phyloP scores from a whole-genome alignment of 1,140 invertebrate species.

The Neodiprion pinetum region DNA sequence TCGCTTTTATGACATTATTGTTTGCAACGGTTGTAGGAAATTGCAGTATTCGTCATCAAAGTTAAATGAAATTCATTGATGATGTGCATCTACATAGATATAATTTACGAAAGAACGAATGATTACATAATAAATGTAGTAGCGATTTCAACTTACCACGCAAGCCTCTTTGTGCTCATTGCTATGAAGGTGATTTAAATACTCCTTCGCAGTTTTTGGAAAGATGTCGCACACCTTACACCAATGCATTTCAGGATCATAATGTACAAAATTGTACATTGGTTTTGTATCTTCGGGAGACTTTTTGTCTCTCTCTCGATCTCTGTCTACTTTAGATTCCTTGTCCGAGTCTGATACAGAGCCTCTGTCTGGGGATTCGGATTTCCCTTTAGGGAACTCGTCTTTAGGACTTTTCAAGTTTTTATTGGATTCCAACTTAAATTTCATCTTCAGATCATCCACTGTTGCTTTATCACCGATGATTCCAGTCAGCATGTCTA shows the following conservation, averaged over 20 bases:
- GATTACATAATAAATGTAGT: conserved; percentile 11
- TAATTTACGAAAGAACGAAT: background rate
- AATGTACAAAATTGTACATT: conserved; percentile 81
- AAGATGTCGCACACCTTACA: conserved; percentile 85
- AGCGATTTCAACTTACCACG: conserved; percentile 54
- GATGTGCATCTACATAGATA: background rate
- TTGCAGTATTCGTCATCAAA: background rate
- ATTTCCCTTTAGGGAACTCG: conserved; percentile 51
- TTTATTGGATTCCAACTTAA: conserved; percentile 48
- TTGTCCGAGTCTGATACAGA: conserved; percentile 51
- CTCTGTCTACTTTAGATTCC: conserved; percentile 54
- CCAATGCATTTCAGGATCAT: conserved; percentile 89
- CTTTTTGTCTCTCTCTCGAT: conserved; percentile 35
- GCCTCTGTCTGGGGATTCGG: conserved; percentile 48
- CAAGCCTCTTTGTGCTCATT: conserved; percentile 74
- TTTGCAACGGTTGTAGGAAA: no score
- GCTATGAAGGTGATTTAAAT: conserved; percentile 82
- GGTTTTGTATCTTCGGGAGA: conserved; percentile 48
- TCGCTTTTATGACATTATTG: no score
- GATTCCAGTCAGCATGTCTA: conserved; percentile 82
- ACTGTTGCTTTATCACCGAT: conserved; percentile 72
- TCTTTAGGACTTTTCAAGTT: conserved; percentile 54
- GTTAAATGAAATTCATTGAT: background rate
- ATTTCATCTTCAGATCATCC: conserved; percentile 56
- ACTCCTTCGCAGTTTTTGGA: conserved; percentile 84